Percentiles rank a stretch among this genome's conserved stretches.
Evolutionary conservation across 2,797 vertebrate species (phyloP).

Genomic region (Sternotherus odoratus): DNA sequence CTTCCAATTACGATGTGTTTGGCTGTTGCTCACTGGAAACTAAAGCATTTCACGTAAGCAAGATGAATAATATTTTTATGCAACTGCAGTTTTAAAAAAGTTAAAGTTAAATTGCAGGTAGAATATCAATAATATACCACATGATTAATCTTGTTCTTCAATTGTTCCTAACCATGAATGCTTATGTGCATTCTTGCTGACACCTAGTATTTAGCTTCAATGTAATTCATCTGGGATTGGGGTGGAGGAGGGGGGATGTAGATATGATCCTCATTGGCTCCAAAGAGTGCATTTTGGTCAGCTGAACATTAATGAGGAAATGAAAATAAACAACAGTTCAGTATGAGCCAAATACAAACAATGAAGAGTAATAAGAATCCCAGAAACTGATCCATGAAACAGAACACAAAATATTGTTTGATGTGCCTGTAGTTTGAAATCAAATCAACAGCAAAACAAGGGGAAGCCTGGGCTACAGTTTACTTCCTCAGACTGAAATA

Average conservation of each 20-base stretch:
- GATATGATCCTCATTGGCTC: background rate
- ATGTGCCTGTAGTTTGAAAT: constrained; percentile 61
- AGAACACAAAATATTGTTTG: constrained; percentile 58
- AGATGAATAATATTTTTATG: background rate
- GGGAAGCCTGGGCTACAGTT: constrained; percentile 42
- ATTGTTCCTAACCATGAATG: constrained; percentile 39
- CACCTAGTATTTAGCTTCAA: constrained; percentile 23
- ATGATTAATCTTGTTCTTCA: background rate
- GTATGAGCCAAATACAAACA: constrained; percentile 34
- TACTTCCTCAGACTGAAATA: constrained; percentile 45
- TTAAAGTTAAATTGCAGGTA: background rate
- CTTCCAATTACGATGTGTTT: background rate
- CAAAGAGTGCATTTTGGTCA: constrained; percentile 21
- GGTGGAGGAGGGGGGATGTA: background rate
- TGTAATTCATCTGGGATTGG: constrained; percentile 1
- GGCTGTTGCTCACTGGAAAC: background rate
- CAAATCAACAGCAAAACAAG: constrained; percentile 61
- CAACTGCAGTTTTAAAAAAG: background rate
- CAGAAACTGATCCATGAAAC: constrained; percentile 50
- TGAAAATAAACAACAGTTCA: constrained; percentile 50
- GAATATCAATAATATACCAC: background rate
- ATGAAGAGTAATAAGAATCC: constrained; percentile 12
- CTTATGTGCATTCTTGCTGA: constrained; percentile 15
- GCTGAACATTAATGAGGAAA: constrained; percentile 59
- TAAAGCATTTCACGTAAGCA: background rate